These are phyloP conservation scores for Macquaria australasica DNA, from an alignment of 2,113 vertebrate genomes.

Conservation along the genomic window DNA sequence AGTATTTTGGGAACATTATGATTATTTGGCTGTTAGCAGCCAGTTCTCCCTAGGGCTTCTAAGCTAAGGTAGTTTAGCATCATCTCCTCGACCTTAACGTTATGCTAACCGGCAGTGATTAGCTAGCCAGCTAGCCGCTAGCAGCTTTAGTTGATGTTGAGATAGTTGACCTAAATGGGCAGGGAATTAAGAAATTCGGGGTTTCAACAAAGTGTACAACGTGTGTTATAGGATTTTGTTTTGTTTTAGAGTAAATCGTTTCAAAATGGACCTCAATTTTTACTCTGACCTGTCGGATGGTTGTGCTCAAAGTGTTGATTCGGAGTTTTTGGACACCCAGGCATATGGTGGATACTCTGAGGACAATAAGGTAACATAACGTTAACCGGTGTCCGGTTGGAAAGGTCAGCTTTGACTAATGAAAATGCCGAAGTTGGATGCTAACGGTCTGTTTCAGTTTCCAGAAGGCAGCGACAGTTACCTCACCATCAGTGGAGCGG, in stretches of 20 bases:
- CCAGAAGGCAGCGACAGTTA: constrained; percentile 90
- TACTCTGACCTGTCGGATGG: constrained; percentile 81
- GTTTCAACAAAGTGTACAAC: neutral
- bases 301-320: constrained; percentile 76
- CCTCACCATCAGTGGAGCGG: constrained; percentile 88
- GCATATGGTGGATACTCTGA: constrained; percentile 73
- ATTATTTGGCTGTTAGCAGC: neutral
- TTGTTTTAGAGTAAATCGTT: neutral
- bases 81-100: neutral
- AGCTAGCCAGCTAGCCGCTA: constrained; percentile 57
- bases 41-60: neutral
- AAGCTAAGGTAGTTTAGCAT: neutral
- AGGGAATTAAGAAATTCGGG: neutral
- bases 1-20: neutral
- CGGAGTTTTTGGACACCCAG: constrained; percentile 80
- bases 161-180: neutral
- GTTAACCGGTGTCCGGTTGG: neutral
- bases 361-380: constrained; percentile 74
- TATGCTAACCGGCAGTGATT: constrained; percentile 29
- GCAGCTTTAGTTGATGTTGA: constrained; percentile 14
- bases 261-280: constrained; percentile 82
- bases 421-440: accelerated
- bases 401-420: neutral
- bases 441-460: constrained; percentile 81
- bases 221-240: neutral